Evolutionary conservation across 2,113 vertebrate genomes (phyloP).

Genomic region (Caracal caracal): DNA sequence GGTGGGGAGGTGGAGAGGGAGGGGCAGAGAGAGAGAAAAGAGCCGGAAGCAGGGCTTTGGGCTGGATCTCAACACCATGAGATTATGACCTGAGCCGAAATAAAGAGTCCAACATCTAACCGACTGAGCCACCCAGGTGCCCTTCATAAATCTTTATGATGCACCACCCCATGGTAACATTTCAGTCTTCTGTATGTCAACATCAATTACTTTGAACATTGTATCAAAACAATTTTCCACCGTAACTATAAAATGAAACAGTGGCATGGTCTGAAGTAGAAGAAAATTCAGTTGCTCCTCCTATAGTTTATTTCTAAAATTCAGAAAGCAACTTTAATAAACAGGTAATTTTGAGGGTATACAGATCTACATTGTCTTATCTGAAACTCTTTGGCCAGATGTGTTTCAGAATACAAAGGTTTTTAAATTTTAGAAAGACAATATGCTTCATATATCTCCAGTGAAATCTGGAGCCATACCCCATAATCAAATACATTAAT

Average conservation of each 20-base stretch:
- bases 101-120: too few relatives aligned
- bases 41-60: too few relatives aligned
- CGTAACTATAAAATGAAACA: neutral
- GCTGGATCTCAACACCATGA: too few relatives aligned
- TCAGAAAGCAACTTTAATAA: conserved; percentile 23
- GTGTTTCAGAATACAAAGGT: neutral
- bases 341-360: neutral
- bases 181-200: neutral
- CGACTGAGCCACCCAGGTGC: too few relatives aligned
- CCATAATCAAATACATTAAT: too few relatives aligned
- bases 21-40: too few relatives aligned
- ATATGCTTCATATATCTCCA: neutral
- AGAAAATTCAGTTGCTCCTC: neutral
- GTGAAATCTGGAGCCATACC: neutral
- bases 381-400: neutral
- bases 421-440: neutral
- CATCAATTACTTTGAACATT: neutral
- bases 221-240: neutral
- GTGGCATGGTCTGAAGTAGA: neutral
- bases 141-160: neutral
- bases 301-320: neutral
- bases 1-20: too few relatives aligned
- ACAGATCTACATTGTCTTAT: neutral
- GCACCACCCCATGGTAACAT: neutral
- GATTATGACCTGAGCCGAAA: too few relatives aligned